These are phyloP conservation scores for Polydrusus tereticollis DNA, from an alignment of 2,888 invertebrate species.

Conservation along the genomic window DNA sequence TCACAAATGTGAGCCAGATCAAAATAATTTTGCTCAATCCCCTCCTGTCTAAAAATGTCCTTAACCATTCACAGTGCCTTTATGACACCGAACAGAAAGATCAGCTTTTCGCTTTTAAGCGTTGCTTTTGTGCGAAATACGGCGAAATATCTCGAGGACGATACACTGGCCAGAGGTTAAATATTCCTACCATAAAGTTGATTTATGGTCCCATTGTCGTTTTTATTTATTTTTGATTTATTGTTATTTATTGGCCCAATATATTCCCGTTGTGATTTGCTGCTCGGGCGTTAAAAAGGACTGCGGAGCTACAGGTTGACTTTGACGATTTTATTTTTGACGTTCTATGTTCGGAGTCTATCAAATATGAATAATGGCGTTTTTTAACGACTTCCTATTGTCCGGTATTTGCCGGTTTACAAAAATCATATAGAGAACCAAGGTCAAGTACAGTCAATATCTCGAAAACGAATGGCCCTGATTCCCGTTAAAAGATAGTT, in stretches of 20 bases:
- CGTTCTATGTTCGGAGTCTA: background rate
- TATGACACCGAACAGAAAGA: constrained; percentile 14
- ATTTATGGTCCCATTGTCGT: constrained; percentile 41
- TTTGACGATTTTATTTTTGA: constrained; percentile 24
- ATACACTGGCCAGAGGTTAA: constrained; percentile 30
- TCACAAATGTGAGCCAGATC: too few relatives aligned
- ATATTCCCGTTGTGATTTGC: constrained; percentile 33
- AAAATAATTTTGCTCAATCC: background rate
- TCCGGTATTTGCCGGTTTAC: too few relatives aligned
- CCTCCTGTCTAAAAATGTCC: background rate
- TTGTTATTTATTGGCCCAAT: constrained; percentile 40
- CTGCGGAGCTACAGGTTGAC: constrained; percentile 26
- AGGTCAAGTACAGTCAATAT: too few relatives aligned
- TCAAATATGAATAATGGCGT: too few relatives aligned
- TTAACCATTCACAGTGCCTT: constrained; percentile 8
- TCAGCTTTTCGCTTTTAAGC: constrained; percentile 26
- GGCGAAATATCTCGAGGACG: constrained; percentile 25
- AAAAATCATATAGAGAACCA: too few relatives aligned
- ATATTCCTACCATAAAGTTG: constrained; percentile 36
- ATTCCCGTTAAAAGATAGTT: too few relatives aligned
- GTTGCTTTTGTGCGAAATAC: constrained; percentile 33
- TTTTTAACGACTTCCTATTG: too few relatives aligned
- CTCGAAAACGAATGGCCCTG: too few relatives aligned
- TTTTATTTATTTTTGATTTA: constrained; percentile 43
- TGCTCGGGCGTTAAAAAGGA: constrained; percentile 24